Evolutionary conservation across 2,113 vertebrate species (phyloP), one percentile per base, ranked within the genome.

Genomic region (Haplochromis vanheusdeni): DNA sequence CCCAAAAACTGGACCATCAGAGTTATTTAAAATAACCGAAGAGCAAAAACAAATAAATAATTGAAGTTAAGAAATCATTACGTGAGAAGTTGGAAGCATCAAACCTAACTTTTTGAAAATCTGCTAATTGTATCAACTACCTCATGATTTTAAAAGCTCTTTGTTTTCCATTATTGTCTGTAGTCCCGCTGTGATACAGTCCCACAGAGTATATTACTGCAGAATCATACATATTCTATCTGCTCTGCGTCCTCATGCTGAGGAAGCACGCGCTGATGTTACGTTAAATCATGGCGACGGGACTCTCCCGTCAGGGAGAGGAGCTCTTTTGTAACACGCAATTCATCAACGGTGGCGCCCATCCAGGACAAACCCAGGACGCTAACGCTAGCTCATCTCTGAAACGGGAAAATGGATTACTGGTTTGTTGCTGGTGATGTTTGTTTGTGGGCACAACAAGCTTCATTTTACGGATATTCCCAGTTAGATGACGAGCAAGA

Each of bases 401-500:
- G 77, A 80, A 79, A 84, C 1, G 1, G 6, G n/a, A 26, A 54
- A 5, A 89, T 70, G 6, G 35, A 83, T 88, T 88, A 37, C 45
- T 6, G 42, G 68, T 82, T 75, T 35, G 40, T 40, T 5, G 14
- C 23, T 7, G 56, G 4, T 19, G 80, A 14, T 83, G 83, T 19
- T 54, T 21, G 55, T 3, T 0, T 11, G 7, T 28, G 56, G 23
- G 35, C 16, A 47, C 75, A 80, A n/a, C 86, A 58, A 47, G 62
- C 80, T 31, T 75, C 49, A 11, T 83, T 86, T 89, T 56, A 70
- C 19, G 45, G 68, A 85, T 7, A 79, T 51, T 37, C 54, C 16
- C 86, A 89, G 81, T 94, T 83, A 92, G 87, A 90, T 80, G 83
- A 91, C 52, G 87, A 87, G 79, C 4, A 10, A 82, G 91, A 92